phyloP scores from a whole-genome alignment of 2,797 vertebrate genomes.

The Sebastes minor region DNA sequence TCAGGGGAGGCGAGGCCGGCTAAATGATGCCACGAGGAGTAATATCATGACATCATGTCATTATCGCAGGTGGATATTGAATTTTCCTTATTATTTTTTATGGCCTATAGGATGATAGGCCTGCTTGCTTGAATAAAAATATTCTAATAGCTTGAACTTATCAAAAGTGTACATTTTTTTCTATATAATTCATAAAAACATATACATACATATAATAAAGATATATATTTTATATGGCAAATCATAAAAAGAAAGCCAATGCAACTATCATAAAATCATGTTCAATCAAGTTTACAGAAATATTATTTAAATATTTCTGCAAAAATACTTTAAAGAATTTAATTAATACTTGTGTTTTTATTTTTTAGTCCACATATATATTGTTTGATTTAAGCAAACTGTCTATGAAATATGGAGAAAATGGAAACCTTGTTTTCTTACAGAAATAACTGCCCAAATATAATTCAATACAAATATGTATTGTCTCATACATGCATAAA shows the following conservation, averaged over 20 bases:
- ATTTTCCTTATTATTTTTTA: slow-evolving; percentile 59
- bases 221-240: neutral
- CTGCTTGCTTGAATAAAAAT: neutral
- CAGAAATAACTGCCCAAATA: neutral
- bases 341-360: neutral
- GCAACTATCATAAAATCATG: neutral
- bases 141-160: neutral
- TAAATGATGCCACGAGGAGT: slow-evolving; percentile 65
- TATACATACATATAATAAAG: neutral
- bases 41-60: slow-evolving; percentile 68
- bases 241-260: neutral
- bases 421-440: neutral
- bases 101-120: slow-evolving; percentile 30
- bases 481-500: neutral
- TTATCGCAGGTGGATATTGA: slow-evolving; percentile 61
- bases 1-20: slow-evolving; percentile 60
- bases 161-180: neutral
- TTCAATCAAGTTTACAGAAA: neutral
- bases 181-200: neutral
- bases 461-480: neutral
- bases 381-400: neutral
- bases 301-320: neutral
- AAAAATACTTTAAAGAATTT: neutral
- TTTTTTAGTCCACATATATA: neutral
- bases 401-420: neutral